A percentile compares a stretch with the other conserved stretches of the same genome.
phyloP scores from a whole-genome alignment of 2,888 invertebrate species.

The Agapostemon virescens region DNA sequence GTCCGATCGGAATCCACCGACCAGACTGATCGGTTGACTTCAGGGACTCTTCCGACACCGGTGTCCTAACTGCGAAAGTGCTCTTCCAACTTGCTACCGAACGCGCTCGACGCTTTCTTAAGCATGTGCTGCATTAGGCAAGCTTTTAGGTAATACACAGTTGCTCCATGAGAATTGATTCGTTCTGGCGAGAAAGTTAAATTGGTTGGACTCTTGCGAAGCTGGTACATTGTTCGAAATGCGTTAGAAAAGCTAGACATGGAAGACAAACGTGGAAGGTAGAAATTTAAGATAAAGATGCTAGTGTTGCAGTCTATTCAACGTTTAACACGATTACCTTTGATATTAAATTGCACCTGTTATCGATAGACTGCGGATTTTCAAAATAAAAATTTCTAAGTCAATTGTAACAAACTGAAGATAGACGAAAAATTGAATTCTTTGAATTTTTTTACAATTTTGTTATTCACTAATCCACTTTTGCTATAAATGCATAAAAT shows the following conservation, averaged over 20 bases:
- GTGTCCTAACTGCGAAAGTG: neutral
- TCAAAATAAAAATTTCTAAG: too few species aligned
- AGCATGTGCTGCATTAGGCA: neutral
- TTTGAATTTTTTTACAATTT: too few species aligned
- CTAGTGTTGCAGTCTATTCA: too few species aligned
- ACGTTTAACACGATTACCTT: too few species aligned
- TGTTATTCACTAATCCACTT: too few species aligned
- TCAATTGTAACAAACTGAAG: too few species aligned
- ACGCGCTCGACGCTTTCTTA: neutral
- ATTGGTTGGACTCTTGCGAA: neutral
- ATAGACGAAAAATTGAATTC: too few species aligned
- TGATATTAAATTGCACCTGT: neutral
- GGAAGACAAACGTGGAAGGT: neutral
- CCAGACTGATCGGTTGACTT: constrained; percentile 16
- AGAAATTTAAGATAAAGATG: too few species aligned
- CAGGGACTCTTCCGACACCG: neutral
- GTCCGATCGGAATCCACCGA: neutral
- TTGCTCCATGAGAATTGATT: neutral
- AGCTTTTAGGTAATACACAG: neutral
- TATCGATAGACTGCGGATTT: too few species aligned
- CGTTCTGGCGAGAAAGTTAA: neutral
- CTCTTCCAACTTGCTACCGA: neutral
- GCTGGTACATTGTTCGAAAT: neutral
- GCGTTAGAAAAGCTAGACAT: neutral
- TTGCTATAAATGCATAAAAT: too few species aligned